Conservation (phyloP, 2,888 invertebrate species). For the Dryobotodes eremita region DNA sequence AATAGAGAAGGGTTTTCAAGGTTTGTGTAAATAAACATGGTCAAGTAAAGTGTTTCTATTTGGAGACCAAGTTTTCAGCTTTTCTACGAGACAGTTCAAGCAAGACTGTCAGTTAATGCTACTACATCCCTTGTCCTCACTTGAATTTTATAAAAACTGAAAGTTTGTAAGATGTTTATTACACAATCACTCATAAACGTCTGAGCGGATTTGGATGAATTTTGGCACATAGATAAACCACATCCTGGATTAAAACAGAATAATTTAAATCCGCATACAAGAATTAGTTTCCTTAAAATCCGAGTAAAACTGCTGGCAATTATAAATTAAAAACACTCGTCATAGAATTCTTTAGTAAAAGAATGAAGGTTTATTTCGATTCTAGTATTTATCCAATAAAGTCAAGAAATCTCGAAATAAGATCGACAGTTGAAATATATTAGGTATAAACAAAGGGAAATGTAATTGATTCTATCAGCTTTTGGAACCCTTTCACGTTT, state of each 20-base stretch:
- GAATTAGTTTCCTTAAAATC: neutral
- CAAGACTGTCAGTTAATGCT: neutral
- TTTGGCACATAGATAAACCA: neutral
- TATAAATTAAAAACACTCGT: neutral
- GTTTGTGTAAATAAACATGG: constrained; percentile 36
- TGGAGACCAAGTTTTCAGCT: constrained; percentile 12
- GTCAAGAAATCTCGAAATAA: neutral
- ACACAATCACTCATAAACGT: too few relatives aligned
- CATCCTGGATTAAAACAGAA: neutral
- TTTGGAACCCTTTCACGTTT: constrained; percentile 34
- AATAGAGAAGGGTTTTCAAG: constrained; percentile 19
- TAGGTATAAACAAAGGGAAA: constrained; percentile 11
- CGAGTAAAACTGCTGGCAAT: neutral
- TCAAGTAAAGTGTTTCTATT: constrained; percentile 24
- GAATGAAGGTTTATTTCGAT: neutral
- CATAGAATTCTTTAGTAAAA: neutral
- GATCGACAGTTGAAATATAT: constrained; percentile 1
- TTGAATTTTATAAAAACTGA: too few relatives aligned
- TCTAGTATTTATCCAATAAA: constrained; percentile 1
- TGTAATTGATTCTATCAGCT: constrained; percentile 24
- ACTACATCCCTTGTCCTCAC: too few relatives aligned
- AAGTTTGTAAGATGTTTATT: too few relatives aligned
- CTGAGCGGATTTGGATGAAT: neutral
- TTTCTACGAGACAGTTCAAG: neutral
- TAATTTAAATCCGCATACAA: too few relatives aligned